Evolutionary conservation across 2,113 vertebrate species (phyloP), one percentile per base, ranked within the genome.

Genomic region (Vimba vimba): DNA sequence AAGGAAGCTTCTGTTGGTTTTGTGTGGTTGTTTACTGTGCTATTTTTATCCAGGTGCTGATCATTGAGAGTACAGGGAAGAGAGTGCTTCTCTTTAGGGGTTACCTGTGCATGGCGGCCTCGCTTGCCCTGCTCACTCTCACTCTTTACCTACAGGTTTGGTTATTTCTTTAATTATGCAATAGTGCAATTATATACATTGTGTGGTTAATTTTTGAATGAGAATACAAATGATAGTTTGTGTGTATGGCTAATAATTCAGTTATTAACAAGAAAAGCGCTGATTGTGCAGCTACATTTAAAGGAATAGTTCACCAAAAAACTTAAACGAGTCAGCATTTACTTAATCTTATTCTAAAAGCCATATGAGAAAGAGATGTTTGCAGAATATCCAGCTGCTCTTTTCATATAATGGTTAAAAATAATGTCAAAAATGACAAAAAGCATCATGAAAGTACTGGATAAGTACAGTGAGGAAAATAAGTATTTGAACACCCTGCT

Each of bases 81-180:
- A 96, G 88, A 69, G 45, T 87, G 0, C 90, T 96, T 86, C 59
- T 97, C 3, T 89, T 94, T 90, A 90, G 90, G 87, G 94, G 90
- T 81, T 95, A 94, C 82, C 0, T 87, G 0, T 82, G 88, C 10
- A 95, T 96, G 95, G 90, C 94, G 27, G 75, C 88, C n/a, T 73
- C 89, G 0, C 91, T 96, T 73, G 89, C 86, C 21, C 89, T 97
- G 8, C 95, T 97, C 87, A 96, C 94, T 19, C 21, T 94, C 84
- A 94, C 94, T 0, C 91, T 96, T 73, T 93, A 91, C 59, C 87
- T 96, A 2, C 95, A 97, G 91, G 96, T 96, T 89, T 93, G 91
- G 66, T 7, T 13, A 1, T 52, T n/a, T 69, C 73, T 39, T 73
- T 25, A 4, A 50, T 43, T 43, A 43, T 43, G 43, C 11, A 13